phyloP scores from a whole-genome alignment of 2,888 invertebrate species.

The Drosophila kuntzei region DNA sequence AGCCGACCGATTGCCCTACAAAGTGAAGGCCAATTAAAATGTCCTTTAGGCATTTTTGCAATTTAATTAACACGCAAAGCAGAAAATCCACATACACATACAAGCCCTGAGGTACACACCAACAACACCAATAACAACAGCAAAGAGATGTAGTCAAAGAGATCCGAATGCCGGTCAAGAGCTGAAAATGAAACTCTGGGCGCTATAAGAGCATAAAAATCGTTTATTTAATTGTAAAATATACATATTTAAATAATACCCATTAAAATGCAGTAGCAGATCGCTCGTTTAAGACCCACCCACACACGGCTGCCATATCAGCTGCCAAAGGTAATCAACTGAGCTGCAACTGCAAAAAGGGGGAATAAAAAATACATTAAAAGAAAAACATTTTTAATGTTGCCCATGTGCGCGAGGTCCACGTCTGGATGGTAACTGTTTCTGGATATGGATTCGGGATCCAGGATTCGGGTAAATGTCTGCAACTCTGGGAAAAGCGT shows the following conservation, averaged over 20 bases:
- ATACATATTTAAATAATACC: constrained; percentile 79
- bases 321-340: constrained; percentile 79
- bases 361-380: constrained; percentile 15
- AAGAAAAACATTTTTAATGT: constrained; percentile 63
- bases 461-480: constrained; percentile 24
- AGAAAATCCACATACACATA: constrained; percentile 23
- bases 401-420: constrained; percentile 64
- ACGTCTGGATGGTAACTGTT: constrained; percentile 45
- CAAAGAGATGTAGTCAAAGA: constrained; percentile 15
- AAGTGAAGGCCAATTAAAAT: constrained; percentile 78
- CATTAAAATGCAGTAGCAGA: constrained; percentile 73
- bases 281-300: constrained; percentile 58
- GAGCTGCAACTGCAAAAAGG: constrained; percentile 33
- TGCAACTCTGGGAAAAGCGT: constrained; percentile 19
- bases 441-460: constrained; percentile 19
- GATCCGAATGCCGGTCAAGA: constrained; percentile 27
- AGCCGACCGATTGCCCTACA: constrained; percentile 37
- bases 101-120: neutral
- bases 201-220: constrained; percentile 64
- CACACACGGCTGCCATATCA: constrained; percentile 43
- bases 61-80: constrained; percentile 76
- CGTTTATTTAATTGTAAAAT: constrained; percentile 80
- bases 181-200: constrained; percentile 32
- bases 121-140: constrained; percentile 3
- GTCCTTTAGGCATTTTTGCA: constrained; percentile 72